phyloP scores from a whole-genome alignment of 2,888 invertebrate genomes.

The Azorinus chamasolen region DNA sequence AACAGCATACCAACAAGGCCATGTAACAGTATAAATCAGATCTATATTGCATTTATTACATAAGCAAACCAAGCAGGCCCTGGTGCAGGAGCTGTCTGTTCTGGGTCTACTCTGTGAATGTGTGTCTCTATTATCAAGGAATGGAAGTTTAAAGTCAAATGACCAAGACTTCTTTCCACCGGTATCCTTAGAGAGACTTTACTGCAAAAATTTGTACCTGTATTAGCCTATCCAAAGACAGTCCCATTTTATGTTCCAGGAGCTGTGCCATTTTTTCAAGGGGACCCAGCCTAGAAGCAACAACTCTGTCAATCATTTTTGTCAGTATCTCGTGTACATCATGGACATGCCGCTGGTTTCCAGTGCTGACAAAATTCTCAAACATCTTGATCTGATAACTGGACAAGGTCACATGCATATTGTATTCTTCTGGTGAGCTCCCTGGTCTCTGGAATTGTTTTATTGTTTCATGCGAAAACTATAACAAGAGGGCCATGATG shows the following conservation, averaged over 20 bases:
- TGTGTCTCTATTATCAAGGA: no score
- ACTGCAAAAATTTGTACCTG: constrained; percentile 49
- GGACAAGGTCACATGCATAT: constrained; percentile 60
- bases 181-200: no score
- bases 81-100: no score
- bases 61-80: no score
- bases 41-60: no score
- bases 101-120: no score
- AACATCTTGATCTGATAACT: constrained; percentile 50
- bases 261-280: constrained; percentile 54
- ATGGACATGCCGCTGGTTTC: constrained; percentile 56
- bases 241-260: constrained; percentile 66
- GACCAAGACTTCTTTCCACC: no score
- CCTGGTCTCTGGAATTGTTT: constrained; percentile 35
- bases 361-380: constrained; percentile 49
- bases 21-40: no score
- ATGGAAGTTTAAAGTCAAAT: no score
- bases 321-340: constrained; percentile 68
- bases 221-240: constrained; percentile 59
- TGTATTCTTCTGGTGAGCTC: constrained; percentile 53
- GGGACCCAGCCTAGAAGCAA: constrained; percentile 31
- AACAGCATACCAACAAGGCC: no score
- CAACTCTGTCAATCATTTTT: constrained; percentile 54
- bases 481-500: no score
- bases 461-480: no score